phyloP scores from a whole-genome alignment of 2,888 invertebrate species.

The Lingula anatina region DNA sequence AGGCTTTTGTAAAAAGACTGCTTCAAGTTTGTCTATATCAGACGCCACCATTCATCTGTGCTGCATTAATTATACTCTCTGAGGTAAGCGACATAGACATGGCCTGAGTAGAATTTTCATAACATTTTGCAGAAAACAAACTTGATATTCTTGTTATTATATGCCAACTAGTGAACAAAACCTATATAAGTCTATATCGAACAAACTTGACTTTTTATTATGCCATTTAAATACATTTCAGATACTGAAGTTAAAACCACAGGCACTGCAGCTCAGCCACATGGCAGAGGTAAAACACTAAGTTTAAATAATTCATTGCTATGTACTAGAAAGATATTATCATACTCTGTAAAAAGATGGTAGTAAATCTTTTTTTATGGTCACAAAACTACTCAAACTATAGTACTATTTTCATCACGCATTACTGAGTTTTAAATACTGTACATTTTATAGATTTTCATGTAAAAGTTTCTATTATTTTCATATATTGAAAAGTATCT shows the following conservation, averaged over 20 bases:
- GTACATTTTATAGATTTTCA: too few species aligned
- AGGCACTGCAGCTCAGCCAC: slow-evolving; percentile 25
- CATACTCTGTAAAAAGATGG: too few species aligned
- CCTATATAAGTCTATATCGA: background rate
- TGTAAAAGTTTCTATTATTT: too few species aligned
- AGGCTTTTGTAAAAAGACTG: slow-evolving; percentile 80
- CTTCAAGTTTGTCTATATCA: slow-evolving; percentile 62
- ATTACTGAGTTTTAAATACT: too few species aligned
- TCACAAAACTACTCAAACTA: too few species aligned
- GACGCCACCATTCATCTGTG: slow-evolving; percentile 74
- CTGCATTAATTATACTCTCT: slow-evolving; percentile 73
- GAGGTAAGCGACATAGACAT: slow-evolving; percentile 53
- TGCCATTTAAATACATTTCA: slow-evolving; percentile 10
- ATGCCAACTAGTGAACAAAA: background rate
- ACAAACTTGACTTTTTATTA: too few species aligned
- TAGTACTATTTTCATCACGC: too few species aligned
- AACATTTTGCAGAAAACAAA: background rate
- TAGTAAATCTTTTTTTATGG: too few species aligned
- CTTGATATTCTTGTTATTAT: background rate
- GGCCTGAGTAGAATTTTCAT: background rate
- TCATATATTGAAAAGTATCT: too few species aligned
- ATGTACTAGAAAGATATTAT: too few species aligned
- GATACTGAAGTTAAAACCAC: slow-evolving; percentile 26
- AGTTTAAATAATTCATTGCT: too few species aligned
- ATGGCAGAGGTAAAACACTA: slow-evolving; percentile 28